Conservation (phyloP, 2,113 vertebrate species). For the Myrmophylax atrothorax region DNA sequence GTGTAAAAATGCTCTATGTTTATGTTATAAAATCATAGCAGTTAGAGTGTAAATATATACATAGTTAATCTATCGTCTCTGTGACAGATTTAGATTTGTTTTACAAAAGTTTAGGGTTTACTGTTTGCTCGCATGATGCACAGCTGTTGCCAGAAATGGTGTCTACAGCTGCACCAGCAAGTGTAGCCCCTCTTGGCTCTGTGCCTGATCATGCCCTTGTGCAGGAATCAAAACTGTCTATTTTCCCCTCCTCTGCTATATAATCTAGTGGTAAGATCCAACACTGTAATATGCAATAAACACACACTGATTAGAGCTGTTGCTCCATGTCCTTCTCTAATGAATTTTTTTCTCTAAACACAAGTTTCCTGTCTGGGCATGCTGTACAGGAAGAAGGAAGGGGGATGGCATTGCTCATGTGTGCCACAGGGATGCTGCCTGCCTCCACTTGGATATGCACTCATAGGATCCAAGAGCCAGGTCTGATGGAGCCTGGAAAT, state of each 20-base stretch:
- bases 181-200: not conserved
- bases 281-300: not conserved
- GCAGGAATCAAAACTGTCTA: not conserved
- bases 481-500: not conserved
- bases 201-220: not conserved
- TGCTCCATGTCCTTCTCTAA: not conserved
- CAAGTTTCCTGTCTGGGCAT: not conserved
- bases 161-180: not conserved
- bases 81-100: not conserved
- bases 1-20: not conserved
- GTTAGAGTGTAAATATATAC: not conserved
- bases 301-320: accelerated
- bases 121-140: not conserved
- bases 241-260: not conserved
- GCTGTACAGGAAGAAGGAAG: not conserved
- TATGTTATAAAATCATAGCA: not conserved
- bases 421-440: not conserved
- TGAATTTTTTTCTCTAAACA: not conserved
- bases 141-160: not conserved
- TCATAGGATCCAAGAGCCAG: not conserved
- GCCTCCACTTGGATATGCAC: not conserved
- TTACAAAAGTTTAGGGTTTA: not conserved
- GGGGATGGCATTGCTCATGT: accelerated
- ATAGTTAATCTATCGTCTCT: not conserved
- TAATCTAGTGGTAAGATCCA: not conserved